A percentile compares a stretch with the other conserved stretches of the same genome.
phyloP scores from a whole-genome alignment of 1,140 invertebrate species.

The Cepaea nemoralis region DNA sequence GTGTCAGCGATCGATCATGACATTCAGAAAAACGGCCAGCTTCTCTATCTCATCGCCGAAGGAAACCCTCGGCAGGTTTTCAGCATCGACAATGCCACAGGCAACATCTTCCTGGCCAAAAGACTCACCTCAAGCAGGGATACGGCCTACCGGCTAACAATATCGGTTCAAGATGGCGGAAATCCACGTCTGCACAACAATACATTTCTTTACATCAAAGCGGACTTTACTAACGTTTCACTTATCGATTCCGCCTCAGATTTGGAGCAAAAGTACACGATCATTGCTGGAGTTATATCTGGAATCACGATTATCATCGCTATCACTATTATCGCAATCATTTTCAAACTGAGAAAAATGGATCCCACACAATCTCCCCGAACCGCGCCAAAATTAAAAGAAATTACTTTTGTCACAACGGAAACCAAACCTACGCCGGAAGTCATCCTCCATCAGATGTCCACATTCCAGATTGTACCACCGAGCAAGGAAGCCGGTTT shows the following conservation, averaged over 20 bases:
- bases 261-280: conserved; percentile 35
- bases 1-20: conserved; percentile 22
- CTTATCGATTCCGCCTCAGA: background rate
- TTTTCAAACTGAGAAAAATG: conserved; percentile 36
- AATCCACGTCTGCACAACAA: conserved; percentile 6
- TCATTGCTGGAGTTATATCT: conserved; percentile 44
- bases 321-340: conserved; percentile 43
- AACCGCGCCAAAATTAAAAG: background rate
- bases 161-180: conserved; percentile 34
- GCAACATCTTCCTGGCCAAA: conserved; percentile 40
- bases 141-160: conserved; percentile 18
- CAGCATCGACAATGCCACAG: conserved; percentile 40
- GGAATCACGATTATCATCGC: conserved; percentile 42
- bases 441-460: background rate
- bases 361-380: conserved; percentile 19
- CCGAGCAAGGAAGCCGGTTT: conserved; percentile 12
- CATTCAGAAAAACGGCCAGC: conserved; percentile 24
- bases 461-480: background rate
- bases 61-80: conserved; percentile 26
- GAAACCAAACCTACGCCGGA: background rate
- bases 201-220: conserved; percentile 26
- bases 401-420: background rate
- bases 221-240: conserved; percentile 37
- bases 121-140: background rate
- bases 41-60: conserved; percentile 37